These are phyloP conservation scores for Gonatopus flavifemur DNA, from an alignment of 1,140 invertebrate genomes.

Conservation along the genomic window DNA sequence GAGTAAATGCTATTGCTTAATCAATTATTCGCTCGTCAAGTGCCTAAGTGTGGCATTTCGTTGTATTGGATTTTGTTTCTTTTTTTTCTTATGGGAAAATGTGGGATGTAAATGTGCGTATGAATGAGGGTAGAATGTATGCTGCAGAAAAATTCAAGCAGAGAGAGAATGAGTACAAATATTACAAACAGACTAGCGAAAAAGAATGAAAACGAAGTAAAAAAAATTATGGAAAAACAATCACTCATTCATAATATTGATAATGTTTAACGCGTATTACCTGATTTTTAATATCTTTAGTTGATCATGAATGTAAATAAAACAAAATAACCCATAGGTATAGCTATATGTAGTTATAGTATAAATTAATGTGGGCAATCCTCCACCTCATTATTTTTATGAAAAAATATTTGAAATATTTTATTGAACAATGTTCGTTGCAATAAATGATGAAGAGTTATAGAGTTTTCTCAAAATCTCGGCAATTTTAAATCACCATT, in stretches of 20 bases:
- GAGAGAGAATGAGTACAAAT: too few species aligned
- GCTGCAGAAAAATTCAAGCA: too few species aligned
- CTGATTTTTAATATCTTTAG: constrained; percentile 31
- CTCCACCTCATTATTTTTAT: constrained; percentile 14
- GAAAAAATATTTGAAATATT: not conserved
- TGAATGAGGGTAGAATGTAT: too few species aligned
- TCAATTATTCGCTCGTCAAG: not conserved
- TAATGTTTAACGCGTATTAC: constrained; percentile 25
- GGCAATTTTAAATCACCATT: not conserved
- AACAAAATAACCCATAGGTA: constrained; percentile 32
- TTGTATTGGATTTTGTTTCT: too few species aligned
- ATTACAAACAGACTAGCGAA: too few species aligned
- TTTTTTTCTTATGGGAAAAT: too few species aligned
- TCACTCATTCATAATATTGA: not conserved
- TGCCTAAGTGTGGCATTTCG: constrained; percentile 3
- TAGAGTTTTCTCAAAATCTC: not conserved
- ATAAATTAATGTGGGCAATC: constrained; percentile 19
- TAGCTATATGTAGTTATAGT: too few species aligned
- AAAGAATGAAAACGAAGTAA: constrained; percentile 9
- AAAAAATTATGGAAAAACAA: constrained; percentile 13
- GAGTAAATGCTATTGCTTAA: not conserved
- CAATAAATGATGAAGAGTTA: not conserved
- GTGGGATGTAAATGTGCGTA: too few species aligned
- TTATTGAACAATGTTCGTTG: not conserved
- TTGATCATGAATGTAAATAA: constrained; percentile 41